Evolutionary conservation across 2,113 vertebrate genomes (phyloP), one percentile per base, ranked within the genome.

Genomic region (Psettodes erumei): DNA sequence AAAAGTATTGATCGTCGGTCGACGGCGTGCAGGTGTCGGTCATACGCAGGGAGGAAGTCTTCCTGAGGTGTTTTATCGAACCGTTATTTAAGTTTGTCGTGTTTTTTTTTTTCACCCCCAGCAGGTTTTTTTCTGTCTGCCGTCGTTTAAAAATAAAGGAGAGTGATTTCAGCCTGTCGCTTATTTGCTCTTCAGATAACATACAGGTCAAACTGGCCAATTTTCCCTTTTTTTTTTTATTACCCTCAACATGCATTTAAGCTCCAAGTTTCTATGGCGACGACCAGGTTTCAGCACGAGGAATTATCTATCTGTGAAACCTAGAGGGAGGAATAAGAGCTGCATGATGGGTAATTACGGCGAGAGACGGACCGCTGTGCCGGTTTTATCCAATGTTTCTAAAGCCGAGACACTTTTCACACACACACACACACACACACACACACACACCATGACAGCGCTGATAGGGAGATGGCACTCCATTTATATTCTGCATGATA

Each of bases 311-410:
- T 80, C 82, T 72, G 18, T 72, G 35, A 53, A 59, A 54, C 69
- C n/a, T 62, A 56, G 61, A 30, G 35, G 43, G 58, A 75, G 47
- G 60, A 62, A 40, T 59, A 55, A 25, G 62, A 59, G 73, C 7
- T 66, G 66, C 63, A 40, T 69, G 77, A 76, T 81, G 71, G 42
- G 47, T 78, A 86, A 82, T 81, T 77, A 80, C 72, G 47, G 8
- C 11, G 40, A 23, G 55, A 69, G 65, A 77, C 30, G 66, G 81
- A 73, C 74, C 68, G 74, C 66, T 48, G 45, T 66, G 21, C 70
- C 27, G 45, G 47, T 78, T 80, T 63, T 58, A 56, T 60, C 38
- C 60, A 77, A 54, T 70, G 32, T 65, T 37, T 76, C 40, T 40
- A 59, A 58, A 47, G 70, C 48, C 30, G 53, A 71, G 66, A 65